These are phyloP conservation scores for Troides oblongomaculatus DNA, from an alignment of 2,888 invertebrate species.

Conservation along the genomic window DNA sequence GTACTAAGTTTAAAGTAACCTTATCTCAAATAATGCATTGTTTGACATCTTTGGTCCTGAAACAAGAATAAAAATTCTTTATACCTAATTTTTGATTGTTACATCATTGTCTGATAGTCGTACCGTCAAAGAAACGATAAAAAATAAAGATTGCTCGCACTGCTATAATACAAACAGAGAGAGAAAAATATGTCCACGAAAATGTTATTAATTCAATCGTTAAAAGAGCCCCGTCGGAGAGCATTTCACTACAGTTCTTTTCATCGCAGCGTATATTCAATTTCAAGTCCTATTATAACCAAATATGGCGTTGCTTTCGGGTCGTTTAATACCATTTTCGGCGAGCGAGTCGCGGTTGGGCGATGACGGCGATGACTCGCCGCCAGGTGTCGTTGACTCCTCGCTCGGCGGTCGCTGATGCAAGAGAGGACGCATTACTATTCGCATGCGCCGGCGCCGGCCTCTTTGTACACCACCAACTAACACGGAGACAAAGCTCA, in stretches of 20 bases:
- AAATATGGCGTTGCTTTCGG: conserved; percentile 26
- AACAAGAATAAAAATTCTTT: not conserved
- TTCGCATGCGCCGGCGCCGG: conserved; percentile 54
- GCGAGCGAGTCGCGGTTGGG: conserved; percentile 18
- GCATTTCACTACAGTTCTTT: conserved; percentile 17
- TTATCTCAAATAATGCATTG: not conserved
- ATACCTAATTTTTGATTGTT: not conserved
- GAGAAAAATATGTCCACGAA: conserved; percentile 13
- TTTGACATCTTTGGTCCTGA: not conserved
- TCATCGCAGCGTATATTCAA: conserved; percentile 22
- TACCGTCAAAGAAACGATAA: not conserved
- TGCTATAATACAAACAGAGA: not conserved
- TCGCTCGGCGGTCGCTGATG: conserved; percentile 54
- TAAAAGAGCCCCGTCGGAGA: conserved; percentile 5
- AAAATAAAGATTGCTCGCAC: not conserved
- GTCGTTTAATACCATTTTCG: conserved; percentile 30
- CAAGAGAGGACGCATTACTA: conserved; percentile 61
- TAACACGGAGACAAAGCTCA: conserved; percentile 7
- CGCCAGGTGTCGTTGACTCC: conserved; percentile 65
- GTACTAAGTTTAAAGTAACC: too few relatives aligned
- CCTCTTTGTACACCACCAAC: conserved; percentile 33
- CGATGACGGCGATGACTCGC: conserved; percentile 57
- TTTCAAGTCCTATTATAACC: conserved; percentile 25
- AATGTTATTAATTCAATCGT: conserved; percentile 22
- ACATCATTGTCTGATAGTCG: too few relatives aligned